Percentiles rank a stretch among this genome's conserved stretches.
Conservation (phyloP, 2,797 vertebrate species). For the Cynodonichthys magdalenae region DNA sequence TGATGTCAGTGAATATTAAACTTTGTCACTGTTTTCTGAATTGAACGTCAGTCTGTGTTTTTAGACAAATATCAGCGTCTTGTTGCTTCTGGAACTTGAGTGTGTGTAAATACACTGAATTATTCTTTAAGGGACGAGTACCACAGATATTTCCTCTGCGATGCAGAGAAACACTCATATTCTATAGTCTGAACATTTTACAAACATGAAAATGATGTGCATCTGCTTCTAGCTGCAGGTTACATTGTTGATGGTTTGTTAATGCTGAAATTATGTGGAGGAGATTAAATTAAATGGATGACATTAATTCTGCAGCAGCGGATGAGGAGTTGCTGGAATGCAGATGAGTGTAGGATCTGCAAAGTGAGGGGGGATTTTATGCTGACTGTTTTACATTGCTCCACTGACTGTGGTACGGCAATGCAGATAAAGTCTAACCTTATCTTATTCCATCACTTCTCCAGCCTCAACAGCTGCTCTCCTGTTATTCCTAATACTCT, state of each 20-base stretch:
- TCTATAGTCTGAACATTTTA: not conserved
- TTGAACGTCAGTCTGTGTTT: no score
- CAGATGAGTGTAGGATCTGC: conserved; percentile 61
- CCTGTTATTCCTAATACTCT: no score
- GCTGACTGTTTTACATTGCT: conserved; percentile 60
- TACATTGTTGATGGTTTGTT: not conserved
- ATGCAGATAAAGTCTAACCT: conserved; percentile 59
- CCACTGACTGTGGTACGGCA: conserved; percentile 45
- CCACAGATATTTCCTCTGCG: no score
- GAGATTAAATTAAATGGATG: conserved; percentile 17
- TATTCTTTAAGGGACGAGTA: no score
- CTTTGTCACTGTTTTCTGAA: no score
- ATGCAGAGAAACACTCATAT: no score
- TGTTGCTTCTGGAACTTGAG: no score
- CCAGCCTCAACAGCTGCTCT: not conserved
- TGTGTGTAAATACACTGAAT: no score
- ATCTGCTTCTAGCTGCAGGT: conserved; percentile 24
- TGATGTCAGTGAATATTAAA: no score
- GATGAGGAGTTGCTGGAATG: conserved; percentile 27
- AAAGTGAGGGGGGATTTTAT: conserved; percentile 52
- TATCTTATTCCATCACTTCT: conserved; percentile 21
- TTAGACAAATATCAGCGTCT: no score
- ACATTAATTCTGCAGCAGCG: conserved; percentile 38
- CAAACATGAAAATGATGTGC: not conserved
- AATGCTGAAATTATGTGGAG: conserved; percentile 12